phyloP scores from a whole-genome alignment of 1,140 invertebrate species.

The Gryllus bimaculatus region DNA sequence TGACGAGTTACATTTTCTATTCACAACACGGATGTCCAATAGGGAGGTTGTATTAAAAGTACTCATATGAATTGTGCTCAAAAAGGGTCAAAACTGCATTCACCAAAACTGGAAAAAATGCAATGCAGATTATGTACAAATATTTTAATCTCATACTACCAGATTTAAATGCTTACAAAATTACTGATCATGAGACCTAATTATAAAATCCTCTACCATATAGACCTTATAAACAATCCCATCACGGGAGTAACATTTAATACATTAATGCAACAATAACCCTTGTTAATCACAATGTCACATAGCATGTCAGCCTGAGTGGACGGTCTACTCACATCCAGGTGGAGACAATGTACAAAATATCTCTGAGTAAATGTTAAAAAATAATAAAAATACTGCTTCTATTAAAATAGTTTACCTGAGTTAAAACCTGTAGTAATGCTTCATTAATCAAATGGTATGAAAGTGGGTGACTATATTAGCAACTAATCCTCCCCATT shows the following conservation, averaged over 20 bases:
- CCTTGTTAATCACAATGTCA: not conserved
- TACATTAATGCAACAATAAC: conserved; percentile 1
- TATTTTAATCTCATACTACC: not conserved
- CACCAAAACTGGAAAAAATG: not conserved
- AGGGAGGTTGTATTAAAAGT: conserved; percentile 9
- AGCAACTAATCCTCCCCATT: not conserved
- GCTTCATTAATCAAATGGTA: conserved; percentile 8
- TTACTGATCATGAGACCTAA: not conserved
- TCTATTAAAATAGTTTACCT: conserved; percentile 17
- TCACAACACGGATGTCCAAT: conserved; percentile 13
- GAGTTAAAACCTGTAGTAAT: conserved; percentile 17
- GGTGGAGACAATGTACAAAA: conserved; percentile 7
- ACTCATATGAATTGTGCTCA: not conserved
- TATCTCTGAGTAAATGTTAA: conserved; percentile 12
- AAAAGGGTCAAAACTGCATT: not conserved
- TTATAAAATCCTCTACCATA: conserved; percentile 5
- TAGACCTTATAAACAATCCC: not conserved
- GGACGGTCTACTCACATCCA: conserved; percentile 12
- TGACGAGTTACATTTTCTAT: not conserved
- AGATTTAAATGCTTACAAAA: not conserved
- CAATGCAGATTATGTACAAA: conserved; percentile 5
- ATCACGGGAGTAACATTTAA: not conserved
- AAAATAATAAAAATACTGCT: conserved; percentile 12
- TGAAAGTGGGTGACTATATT: not conserved
- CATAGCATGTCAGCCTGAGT: conserved; percentile 1